These are phyloP conservation scores for Irena cyanogastra DNA, from an alignment of 2,113 vertebrate species.

Conservation along the genomic window DNA sequence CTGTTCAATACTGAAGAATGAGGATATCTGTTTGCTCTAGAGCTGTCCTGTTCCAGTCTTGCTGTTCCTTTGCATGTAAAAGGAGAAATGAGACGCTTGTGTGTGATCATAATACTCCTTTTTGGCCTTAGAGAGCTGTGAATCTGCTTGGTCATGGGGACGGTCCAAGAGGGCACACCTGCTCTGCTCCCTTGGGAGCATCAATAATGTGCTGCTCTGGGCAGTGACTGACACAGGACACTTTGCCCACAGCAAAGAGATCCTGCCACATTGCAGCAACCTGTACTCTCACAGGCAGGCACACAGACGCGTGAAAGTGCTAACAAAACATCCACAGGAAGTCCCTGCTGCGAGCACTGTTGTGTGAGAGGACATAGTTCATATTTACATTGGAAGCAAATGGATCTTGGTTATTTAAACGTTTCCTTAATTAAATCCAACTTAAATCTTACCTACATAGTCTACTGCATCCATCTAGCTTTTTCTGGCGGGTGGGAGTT, in stretches of 20 bases:
- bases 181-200: neutral
- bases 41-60: neutral
- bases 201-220: rapidly evolving
- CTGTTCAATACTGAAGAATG: neutral
- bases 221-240: neutral
- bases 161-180: neutral
- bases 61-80: neutral
- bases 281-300: neutral
- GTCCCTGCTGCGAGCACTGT: neutral
- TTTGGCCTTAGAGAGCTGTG: neutral
- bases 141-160: neutral
- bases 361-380: neutral
- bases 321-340: neutral
- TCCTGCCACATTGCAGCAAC: neutral
- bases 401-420: neutral
- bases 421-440: neutral
- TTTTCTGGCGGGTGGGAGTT: neutral
- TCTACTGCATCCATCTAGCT: neutral
- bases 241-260: neutral
- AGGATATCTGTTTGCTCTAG: neutral
- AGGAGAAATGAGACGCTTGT: neutral
- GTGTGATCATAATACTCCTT: neutral
- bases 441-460: neutral
- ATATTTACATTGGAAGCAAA: neutral
- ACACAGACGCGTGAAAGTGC: neutral